Percentiles rank a stretch among this genome's conserved stretches.
Conservation (phyloP, 1,140 invertebrate genomes). For the Drosophila saltans region DNA sequence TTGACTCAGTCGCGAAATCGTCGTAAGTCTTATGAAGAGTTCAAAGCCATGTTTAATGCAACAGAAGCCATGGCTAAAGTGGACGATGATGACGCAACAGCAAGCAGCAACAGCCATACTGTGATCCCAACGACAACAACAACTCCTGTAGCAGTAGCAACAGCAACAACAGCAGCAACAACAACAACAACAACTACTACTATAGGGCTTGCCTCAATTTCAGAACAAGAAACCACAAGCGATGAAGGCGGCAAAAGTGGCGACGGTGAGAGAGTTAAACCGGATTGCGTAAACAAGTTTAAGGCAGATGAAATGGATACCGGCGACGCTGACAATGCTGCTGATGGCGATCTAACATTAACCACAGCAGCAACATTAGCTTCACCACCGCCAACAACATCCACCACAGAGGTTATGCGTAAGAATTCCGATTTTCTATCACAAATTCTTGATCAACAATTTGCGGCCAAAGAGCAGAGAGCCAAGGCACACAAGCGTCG, state of each 20-base stretch:
- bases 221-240: slow-evolving; percentile 77
- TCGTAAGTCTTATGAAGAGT: slow-evolving; percentile 83
- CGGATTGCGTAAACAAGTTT: slow-evolving; percentile 80
- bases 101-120: slow-evolving; percentile 34
- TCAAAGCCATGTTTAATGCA: slow-evolving; percentile 79
- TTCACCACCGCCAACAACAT: slow-evolving; percentile 9
- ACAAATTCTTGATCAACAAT: slow-evolving; percentile 79
- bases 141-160: background rate
- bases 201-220: slow-evolving; percentile 74
- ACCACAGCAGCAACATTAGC: slow-evolving; percentile 29
- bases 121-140: slow-evolving; percentile 41
- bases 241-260: slow-evolving; percentile 18
- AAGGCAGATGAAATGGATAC: slow-evolving; percentile 66
- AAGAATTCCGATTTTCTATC: slow-evolving; percentile 83
- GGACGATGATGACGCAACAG: slow-evolving; percentile 68
- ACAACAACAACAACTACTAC: slow-evolving; percentile 38
- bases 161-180: slow-evolving; percentile 26
- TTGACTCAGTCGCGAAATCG: slow-evolving; percentile 81
- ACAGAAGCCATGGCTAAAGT: slow-evolving; percentile 31
- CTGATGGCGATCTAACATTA: slow-evolving; percentile 54
- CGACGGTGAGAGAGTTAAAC: slow-evolving; percentile 42
- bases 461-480: slow-evolving; percentile 69
- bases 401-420: slow-evolving; percentile 75
- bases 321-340: slow-evolving; percentile 46
- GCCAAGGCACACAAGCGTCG: slow-evolving; percentile 80